phyloP scores from a whole-genome alignment of 2,113 vertebrate genomes.

The Anhinga rufa region DNA sequence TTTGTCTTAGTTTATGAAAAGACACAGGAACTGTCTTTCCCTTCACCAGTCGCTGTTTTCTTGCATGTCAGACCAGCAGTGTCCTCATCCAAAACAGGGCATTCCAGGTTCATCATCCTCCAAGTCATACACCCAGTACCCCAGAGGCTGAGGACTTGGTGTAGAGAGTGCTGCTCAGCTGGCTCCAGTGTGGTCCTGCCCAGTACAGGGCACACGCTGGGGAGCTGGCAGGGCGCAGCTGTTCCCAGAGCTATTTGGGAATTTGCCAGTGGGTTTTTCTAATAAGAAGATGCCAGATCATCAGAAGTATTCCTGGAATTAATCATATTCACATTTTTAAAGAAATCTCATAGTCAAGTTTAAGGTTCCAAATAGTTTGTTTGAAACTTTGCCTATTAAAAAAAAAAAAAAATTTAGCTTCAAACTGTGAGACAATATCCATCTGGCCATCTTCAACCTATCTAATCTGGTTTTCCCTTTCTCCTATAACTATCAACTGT shows the following conservation, averaged over 20 bases:
- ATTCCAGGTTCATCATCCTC: neutral
- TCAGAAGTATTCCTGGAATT: neutral
- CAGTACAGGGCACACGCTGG: neutral
- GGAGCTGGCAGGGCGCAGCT: neutral
- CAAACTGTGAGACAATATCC: neutral
- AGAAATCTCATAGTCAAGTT: neutral
- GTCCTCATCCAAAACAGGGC: neutral
- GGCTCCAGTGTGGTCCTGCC: neutral
- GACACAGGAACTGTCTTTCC: neutral
- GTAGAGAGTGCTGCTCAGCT: neutral
- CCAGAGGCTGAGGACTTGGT: neutral
- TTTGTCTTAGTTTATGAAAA: neutral
- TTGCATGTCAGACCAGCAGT: neutral
- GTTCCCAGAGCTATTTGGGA: neutral
- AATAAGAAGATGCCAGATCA: neutral
- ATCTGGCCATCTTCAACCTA: neutral
- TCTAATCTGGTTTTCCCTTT: neutral
- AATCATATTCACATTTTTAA: neutral
- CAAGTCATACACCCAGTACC: neutral
- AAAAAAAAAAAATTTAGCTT: neutral
- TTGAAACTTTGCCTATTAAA: neutral
- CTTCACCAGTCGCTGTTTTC: neutral
- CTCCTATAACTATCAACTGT: neutral
- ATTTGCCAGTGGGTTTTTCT: neutral
- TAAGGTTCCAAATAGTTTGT: neutral